Percentiles rank a stretch among this genome's conserved stretches.
phyloP scores from a whole-genome alignment of 2,113 vertebrate species.

The Siniperca knerii region DNA sequence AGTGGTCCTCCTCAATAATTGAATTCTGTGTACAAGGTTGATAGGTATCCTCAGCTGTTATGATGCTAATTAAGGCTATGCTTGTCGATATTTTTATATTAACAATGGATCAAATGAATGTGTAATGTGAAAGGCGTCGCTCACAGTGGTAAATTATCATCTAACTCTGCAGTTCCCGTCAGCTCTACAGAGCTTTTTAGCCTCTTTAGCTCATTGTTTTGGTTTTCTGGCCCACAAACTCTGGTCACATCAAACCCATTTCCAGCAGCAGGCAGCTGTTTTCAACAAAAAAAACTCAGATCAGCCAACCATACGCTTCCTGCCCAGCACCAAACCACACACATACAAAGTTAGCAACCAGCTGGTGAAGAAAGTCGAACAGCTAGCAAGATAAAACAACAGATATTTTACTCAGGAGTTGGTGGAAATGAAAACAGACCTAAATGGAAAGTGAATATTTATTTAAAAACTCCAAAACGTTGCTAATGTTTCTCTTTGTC shows the following conservation, averaged over 20 bases:
- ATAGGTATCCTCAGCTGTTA: not conserved
- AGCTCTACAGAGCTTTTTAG: not conserved
- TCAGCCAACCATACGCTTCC: not conserved
- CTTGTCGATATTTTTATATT: not conserved
- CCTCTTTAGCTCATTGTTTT: not conserved
- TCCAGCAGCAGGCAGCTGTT: not conserved
- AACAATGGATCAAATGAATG: not conserved
- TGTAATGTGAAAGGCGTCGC: too few species aligned
- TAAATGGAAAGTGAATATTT: not conserved
- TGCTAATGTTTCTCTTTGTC: not conserved
- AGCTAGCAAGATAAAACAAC: not conserved
- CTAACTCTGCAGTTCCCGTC: not conserved
- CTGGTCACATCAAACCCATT: not conserved
- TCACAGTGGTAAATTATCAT: not conserved
- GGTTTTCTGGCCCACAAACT: not conserved
- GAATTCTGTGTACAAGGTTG: not conserved
- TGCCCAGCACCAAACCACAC: not conserved
- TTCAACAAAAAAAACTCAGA: not conserved
- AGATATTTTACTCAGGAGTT: not conserved
- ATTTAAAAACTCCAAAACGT: not conserved
- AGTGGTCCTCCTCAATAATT: constrained; percentile 3
- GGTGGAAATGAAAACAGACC: not conserved
- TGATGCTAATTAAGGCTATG: constrained; percentile 13
- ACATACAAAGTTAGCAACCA: not conserved
- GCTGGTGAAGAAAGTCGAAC: not conserved